These are phyloP conservation scores for Cantharis nigra DNA, from an alignment of 2,888 invertebrate genomes.

Conservation along the genomic window DNA sequence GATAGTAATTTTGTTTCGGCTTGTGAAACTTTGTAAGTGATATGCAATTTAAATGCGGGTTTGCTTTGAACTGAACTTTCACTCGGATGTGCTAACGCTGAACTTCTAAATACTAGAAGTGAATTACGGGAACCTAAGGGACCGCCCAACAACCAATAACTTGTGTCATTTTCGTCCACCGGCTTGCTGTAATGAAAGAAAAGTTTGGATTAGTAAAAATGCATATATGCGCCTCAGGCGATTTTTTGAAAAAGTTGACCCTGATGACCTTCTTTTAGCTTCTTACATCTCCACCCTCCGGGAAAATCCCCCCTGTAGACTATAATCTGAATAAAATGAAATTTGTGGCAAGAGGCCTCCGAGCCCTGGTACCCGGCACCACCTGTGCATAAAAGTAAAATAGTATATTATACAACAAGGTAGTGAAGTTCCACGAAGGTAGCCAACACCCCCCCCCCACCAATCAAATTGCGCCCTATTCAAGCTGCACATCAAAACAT, in stretches of 20 bases:
- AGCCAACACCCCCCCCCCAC: too few relatives aligned
- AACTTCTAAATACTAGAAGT: constrained; percentile 70
- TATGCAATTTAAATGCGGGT: constrained; percentile 71
- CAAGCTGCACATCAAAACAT: too few relatives aligned
- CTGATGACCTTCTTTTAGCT: too few relatives aligned
- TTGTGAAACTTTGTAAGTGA: constrained; percentile 78
- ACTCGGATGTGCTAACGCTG: constrained; percentile 60
- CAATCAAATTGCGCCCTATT: too few relatives aligned
- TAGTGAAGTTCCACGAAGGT: too few relatives aligned
- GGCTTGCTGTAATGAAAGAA: not conserved
- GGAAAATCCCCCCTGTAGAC: too few relatives aligned
- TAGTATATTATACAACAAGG: too few relatives aligned
- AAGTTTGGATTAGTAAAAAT: not conserved
- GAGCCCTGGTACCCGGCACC: too few relatives aligned
- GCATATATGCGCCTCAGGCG: not conserved
- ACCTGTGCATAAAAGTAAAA: too few relatives aligned
- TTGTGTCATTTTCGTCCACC: constrained; percentile 23
- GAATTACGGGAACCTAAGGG: constrained; percentile 64
- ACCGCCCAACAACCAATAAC: constrained; percentile 52
- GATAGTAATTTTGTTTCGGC: constrained; percentile 81
- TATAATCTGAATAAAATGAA: too few relatives aligned
- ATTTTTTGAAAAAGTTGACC: not conserved
- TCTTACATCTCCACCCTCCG: too few relatives aligned
- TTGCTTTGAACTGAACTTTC: constrained; percentile 55
- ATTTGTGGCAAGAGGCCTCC: too few relatives aligned